Base-by-base conservation (phyloP, 2,113 vertebrate species). In the Arothron firmamentum region DNA sequence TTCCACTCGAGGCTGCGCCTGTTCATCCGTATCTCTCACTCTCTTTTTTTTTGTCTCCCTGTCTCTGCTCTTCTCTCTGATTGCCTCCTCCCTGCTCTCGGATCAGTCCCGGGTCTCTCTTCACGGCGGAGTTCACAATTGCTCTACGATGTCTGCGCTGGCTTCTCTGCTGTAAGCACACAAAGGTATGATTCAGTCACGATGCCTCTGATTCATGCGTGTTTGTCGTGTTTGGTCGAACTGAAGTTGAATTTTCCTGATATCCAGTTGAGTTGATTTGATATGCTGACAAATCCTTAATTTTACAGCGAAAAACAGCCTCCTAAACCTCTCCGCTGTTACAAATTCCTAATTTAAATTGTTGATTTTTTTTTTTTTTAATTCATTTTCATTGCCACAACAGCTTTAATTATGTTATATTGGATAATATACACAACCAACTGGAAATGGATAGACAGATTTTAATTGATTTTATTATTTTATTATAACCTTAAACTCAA, bases 121-220 rank as follows among this genome's bases (percentile, higher is more conserved):
- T 80, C 65, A 79, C 86, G 31, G 79, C 86, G 81, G 82, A 77
- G 74, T 88, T 87, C 85, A 87, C 74, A 80, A 83, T 85, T 88
- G 71, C 85, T 71, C 82, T 88, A 85, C 82, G 67, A 91, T 91
- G 89, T 87, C 87, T 86, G 82, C 80, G 77, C 74, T 80, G 78
- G 83, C 81, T 84, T 86, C 82, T 83, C 82, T 80, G 87, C 88
- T 85, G 80, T 90, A 79, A 89, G 81, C 82, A 87, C 81, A 75
- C 70, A 68, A 88, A 89, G 89, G 88, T 90, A 88, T 1, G 56
- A 43, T 65, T 71, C 23, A 13, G 17, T 23, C 21, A 45, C 18
- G 3, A 4, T 38, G 25, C 18, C 13, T 52, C 45, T 5, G 15
- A 15, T 28, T 52, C 14, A 16, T 21, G 13, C 5, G 9, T 18